These are phyloP conservation scores for Taeniopygia guttata DNA, from an alignment of 2,797 vertebrate genomes.

Conservation along the genomic window DNA sequence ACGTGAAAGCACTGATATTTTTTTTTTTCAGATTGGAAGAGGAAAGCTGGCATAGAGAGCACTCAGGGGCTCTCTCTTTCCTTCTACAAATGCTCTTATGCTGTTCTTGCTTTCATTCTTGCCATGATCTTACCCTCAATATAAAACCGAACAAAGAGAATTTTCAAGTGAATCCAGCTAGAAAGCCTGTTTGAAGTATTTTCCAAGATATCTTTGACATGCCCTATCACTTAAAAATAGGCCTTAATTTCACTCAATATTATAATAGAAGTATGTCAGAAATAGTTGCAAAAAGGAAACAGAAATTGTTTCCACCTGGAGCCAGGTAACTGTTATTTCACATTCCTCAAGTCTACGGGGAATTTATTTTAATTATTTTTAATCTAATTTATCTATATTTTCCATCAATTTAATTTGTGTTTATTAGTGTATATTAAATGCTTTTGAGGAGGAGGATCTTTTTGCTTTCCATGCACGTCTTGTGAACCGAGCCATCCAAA, in stretches of 20 bases:
- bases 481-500: not conserved
- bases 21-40: not conserved
- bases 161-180: not conserved
- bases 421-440: not conserved
- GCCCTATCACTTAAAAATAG: not conserved
- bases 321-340: not conserved
- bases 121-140: not conserved
- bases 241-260: not conserved
- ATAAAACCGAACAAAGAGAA: not conserved
- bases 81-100: not conserved
- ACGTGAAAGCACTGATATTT: not conserved
- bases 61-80: not conserved
- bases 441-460: not conserved
- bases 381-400: not conserved
- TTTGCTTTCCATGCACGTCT: not conserved
- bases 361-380: not conserved
- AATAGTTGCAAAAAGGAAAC: not conserved
- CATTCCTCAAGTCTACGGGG: not conserved
- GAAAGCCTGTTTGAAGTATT: not conserved
- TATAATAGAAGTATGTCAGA: not conserved
- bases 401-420: not conserved
- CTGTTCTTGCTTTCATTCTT: not conserved
- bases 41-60: not conserved
- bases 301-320: not conserved
- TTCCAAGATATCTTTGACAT: not conserved